Evolutionary conservation across 2,113 vertebrate species (phyloP).

Genomic region (Oryctolagus cuniculus): mOryCun1.1 NC_091438.1:50879501-50880000

Average conservation of each 20-base stretch:
- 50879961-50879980: background rate
- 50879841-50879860: constrained; percentile 94
- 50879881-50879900: constrained; percentile 97
- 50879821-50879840: constrained; percentile 96
- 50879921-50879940: constrained; percentile 85
- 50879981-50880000: background rate
- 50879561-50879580: background rate
- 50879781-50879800: constrained; percentile 96
- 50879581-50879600: background rate
- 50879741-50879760: rapidly evolving
- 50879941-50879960: background rate
- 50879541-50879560: background rate
- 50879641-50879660: rapidly evolving
- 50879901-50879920: constrained; percentile 96
- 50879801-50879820: constrained; percentile 97
- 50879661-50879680: too few relatives aligned
- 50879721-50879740: rapidly evolving
- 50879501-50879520: rapidly evolving
- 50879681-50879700: background rate
- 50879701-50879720: background rate
- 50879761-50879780: constrained; percentile 96
- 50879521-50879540: too few relatives aligned
- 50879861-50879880: constrained; percentile 92
- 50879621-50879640: background rate
- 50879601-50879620: background rate